A percentile compares a stretch with the other conserved stretches of the same genome.
These are phyloP conservation scores for Heterocephalus glaber DNA, from an alignment of 2,113 vertebrate species.

Conservation along the genomic window DNA sequence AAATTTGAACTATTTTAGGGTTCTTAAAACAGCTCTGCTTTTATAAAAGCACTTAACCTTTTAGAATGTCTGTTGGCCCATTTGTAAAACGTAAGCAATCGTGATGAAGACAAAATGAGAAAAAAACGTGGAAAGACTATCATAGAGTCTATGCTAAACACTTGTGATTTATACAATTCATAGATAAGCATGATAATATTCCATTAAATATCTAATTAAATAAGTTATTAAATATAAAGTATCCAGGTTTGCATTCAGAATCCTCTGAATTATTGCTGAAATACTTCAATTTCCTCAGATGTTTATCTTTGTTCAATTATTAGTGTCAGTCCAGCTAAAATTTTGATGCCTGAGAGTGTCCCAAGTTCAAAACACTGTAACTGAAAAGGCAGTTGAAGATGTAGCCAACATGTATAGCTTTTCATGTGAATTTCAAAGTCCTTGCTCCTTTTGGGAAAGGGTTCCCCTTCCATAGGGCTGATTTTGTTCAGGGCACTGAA, in stretches of 20 bases:
- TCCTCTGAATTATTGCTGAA: not conserved
- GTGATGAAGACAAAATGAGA: not conserved
- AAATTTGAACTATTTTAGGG: not conserved
- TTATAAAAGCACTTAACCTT: not conserved
- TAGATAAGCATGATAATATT: not conserved
- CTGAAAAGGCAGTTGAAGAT: not conserved
- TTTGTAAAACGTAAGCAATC: not conserved
- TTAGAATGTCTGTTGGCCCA: not conserved
- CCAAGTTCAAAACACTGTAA: not conserved
- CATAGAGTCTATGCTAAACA: not conserved
- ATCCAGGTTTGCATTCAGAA: not conserved
- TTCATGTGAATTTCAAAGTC: not conserved
- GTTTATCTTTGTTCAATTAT: not conserved
- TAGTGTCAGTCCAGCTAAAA: not conserved
- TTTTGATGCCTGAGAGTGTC: not conserved
- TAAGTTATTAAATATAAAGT: not conserved
- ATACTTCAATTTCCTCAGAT: not conserved
- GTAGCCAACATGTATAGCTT: not conserved
- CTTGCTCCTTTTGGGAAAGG: not conserved
- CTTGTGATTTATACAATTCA: not conserved
- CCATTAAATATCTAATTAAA: not conserved
- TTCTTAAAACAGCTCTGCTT: constrained; percentile 16
- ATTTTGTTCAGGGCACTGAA: not conserved
- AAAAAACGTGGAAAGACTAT: not conserved
- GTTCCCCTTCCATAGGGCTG: not conserved